A percentile compares a stretch with the other conserved stretches of the same genome.
These are phyloP conservation scores for Acanthurus lineatus DNA, from an alignment of 2,797 vertebrate species.

Conservation along the genomic window DNA sequence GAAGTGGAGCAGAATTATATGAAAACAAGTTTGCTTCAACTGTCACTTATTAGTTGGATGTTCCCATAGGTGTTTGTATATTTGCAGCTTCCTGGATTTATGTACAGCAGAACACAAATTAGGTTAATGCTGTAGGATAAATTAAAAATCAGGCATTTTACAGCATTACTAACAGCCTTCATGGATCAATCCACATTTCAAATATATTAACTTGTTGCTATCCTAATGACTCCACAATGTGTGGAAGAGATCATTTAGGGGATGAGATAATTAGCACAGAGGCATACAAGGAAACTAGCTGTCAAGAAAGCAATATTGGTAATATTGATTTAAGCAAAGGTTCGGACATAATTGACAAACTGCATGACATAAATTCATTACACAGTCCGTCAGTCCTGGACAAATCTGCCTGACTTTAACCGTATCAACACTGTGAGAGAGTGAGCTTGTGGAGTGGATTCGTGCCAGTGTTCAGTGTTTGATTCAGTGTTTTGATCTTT, in stretches of 20 bases:
- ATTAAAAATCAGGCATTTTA: constrained; percentile 5
- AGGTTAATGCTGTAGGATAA: not conserved
- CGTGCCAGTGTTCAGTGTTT: not conserved
- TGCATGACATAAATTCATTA: not conserved
- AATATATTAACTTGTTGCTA: not conserved
- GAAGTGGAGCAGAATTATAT: not conserved
- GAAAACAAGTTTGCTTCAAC: constrained; percentile 1
- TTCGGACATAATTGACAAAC: constrained; percentile 2
- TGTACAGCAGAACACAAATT: not conserved
- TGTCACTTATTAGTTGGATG: not conserved
- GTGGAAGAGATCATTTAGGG: not conserved
- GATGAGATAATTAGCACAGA: not conserved
- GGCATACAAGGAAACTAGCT: not conserved
- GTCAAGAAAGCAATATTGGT: not conserved
- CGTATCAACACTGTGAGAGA: not conserved
- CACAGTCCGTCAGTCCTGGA: not conserved
- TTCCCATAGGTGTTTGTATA: not conserved
- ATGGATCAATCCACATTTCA: not conserved
- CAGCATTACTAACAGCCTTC: not conserved
- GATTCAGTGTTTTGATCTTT: not conserved
- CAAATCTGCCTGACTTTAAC: not conserved
- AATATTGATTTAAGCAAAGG: constrained; percentile 13
- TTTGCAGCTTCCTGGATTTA: not conserved
- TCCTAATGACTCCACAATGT: not conserved
- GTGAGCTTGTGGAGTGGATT: not conserved